Conservation (phyloP, 2,113 vertebrate genomes). For the Scophthalmus maximus region DNA sequence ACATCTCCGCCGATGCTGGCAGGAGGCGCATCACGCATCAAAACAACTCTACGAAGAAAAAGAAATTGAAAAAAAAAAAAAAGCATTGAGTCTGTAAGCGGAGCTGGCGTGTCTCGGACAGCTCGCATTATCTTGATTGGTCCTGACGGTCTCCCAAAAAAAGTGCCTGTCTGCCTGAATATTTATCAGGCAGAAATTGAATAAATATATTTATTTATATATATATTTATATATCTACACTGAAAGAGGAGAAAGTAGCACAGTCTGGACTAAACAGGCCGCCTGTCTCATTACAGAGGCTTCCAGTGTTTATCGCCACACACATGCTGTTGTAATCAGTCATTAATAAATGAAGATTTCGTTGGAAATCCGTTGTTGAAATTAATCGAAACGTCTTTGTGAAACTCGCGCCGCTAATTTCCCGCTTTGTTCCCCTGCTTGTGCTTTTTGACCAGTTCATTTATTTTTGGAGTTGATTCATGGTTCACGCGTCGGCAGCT, state of each 20-base stretch:
- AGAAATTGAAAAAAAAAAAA: too few species aligned
- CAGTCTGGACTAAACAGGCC: background rate
- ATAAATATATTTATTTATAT: too few species aligned
- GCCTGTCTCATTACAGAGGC: constrained; percentile 48
- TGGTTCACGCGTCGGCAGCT: too few species aligned
- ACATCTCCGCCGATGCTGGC: too few species aligned
- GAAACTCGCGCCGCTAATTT: constrained; percentile 26
- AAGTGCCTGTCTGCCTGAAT: background rate
- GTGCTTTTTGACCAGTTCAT: constrained; percentile 37
- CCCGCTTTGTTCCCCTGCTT: background rate
- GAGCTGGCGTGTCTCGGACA: constrained; percentile 41
- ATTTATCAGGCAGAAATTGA: too few species aligned
- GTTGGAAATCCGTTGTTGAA: constrained; percentile 13
- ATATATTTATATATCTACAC: too few species aligned
- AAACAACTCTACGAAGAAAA: constrained; percentile 48
- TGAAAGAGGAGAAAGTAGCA: too few species aligned
- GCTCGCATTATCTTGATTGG: constrained; percentile 26
- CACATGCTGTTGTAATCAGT: constrained; percentile 27
- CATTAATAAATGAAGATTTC: constrained; percentile 31
- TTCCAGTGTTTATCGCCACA: constrained; percentile 17
- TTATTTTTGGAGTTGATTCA: constrained; percentile 12
- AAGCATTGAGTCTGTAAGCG: constrained; percentile 39
- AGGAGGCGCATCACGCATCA: background rate
- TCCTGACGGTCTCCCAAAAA: constrained; percentile 8
- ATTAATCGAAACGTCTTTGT: constrained; percentile 11